Evolutionary conservation across 53 echinoderm and acorn worm genomes (phyloP).

Genomic region (Mesocentrotus franciscanus): DNA sequence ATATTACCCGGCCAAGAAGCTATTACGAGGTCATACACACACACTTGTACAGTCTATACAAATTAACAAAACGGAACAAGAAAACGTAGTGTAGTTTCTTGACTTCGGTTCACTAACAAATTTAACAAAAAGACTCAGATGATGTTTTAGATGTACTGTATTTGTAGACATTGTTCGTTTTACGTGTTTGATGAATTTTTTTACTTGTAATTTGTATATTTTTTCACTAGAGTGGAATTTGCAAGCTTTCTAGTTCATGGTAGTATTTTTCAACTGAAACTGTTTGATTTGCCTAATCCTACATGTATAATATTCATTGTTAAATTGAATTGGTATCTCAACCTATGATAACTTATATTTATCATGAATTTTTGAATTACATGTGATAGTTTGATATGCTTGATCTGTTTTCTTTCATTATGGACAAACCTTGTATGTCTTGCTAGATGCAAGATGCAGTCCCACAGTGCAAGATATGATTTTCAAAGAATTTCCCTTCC

Average conservation of each 20-base stretch:
- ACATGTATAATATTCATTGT: background rate
- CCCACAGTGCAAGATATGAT: constrained; percentile 35
- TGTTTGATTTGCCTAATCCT: constrained; percentile 40
- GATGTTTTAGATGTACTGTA: constrained; percentile 67
- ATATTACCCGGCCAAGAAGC: constrained; percentile 68
- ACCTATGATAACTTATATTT: constrained; percentile 19
- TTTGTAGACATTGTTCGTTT: constrained; percentile 63
- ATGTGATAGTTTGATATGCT: background rate
- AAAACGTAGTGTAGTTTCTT: constrained; percentile 68
- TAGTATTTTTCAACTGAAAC: constrained; percentile 57
- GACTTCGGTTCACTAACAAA: constrained; percentile 56
- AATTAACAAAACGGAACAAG: constrained; percentile 9
- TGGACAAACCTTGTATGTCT: constrained; percentile 26
- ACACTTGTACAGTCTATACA: constrained; percentile 49
- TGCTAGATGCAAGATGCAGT: constrained; percentile 41
- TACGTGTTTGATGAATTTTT: constrained; percentile 56
- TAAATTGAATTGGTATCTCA: background rate
- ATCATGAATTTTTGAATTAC: constrained; percentile 18
- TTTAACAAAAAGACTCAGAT: background rate
- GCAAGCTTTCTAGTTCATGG: constrained; percentile 68
- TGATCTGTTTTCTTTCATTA: constrained; percentile 20
- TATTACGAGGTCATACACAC: constrained; percentile 53
- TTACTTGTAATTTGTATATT: constrained; percentile 68
- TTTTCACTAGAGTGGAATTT: constrained; percentile 64
- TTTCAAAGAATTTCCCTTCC: constrained; percentile 16